Conservation (phyloP, 2,888 invertebrate species). For the Eupithecia inturbata region DNA sequence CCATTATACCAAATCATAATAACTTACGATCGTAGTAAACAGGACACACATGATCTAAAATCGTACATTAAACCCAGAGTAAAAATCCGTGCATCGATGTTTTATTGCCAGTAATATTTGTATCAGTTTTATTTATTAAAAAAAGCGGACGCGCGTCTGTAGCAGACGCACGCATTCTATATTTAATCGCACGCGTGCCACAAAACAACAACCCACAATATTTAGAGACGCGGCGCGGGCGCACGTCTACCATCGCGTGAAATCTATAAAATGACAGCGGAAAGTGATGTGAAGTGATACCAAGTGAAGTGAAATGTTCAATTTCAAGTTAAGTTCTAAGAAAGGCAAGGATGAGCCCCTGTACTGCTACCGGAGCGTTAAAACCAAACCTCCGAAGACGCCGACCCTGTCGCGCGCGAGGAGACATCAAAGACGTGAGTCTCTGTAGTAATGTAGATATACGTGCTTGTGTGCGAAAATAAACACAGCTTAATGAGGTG, state of each 20-base stretch:
- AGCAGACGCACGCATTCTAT: conserved; percentile 73
- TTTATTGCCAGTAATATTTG: conserved; percentile 77
- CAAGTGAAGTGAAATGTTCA: conserved; percentile 75
- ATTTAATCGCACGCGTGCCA: conserved; percentile 72
- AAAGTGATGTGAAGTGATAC: conserved; percentile 49
- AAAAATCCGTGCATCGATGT: conserved; percentile 65
- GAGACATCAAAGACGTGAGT: conserved; percentile 81
- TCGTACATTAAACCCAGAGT: conserved; percentile 57
- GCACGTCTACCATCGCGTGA: conserved; percentile 61
- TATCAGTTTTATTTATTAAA: conserved; percentile 72
- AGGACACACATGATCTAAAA: conserved; percentile 43
- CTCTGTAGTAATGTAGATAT: conserved; percentile 33
- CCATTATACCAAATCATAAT: conserved; percentile 7
- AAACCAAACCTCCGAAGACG: conserved; percentile 84
- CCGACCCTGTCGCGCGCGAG: conserved; percentile 80
- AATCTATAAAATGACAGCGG: conserved; percentile 35
- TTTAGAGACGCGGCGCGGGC: conserved; percentile 65
- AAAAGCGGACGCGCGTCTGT: conserved; percentile 66
- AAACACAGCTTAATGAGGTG: conserved; percentile 74
- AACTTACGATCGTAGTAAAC: conserved; percentile 38
- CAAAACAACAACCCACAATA: conserved; percentile 76
- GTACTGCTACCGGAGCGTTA: conserved; percentile 77
- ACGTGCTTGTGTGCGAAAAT: conserved; percentile 53
- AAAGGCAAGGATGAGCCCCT: conserved; percentile 79
- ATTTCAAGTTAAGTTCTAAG: conserved; percentile 82